Percentiles rank a stretch among this genome's conserved stretches.
phyloP scores from a whole-genome alignment of 2,888 invertebrate genomes.

The Apantesis nais region DNA sequence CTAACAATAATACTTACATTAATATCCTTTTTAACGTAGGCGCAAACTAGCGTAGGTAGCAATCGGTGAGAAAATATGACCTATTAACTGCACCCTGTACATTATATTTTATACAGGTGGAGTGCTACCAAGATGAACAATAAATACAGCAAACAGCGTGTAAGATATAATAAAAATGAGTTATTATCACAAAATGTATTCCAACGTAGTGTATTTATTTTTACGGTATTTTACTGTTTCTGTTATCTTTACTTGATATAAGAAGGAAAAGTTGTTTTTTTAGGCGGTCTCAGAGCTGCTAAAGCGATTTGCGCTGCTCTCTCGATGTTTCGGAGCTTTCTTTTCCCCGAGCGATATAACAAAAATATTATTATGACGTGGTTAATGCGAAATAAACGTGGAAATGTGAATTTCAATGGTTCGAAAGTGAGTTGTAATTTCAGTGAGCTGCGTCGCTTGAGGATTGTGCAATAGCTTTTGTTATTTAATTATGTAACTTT shows the following conservation, averaged over 20 bases:
- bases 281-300: conserved; percentile 51
- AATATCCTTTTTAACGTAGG: conserved; percentile 46
- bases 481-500: conserved; percentile 7
- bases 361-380: conserved; percentile 51
- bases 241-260: conserved; percentile 65
- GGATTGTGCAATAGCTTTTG: conserved; percentile 30
- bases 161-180: conserved; percentile 84
- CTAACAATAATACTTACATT: conserved; percentile 49
- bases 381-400: conserved; percentile 42
- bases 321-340: conserved; percentile 43
- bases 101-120: conserved; percentile 77
- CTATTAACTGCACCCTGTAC: conserved; percentile 73
- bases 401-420: conserved; percentile 40
- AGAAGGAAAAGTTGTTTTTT: conserved; percentile 62
- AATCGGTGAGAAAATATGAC: conserved; percentile 66
- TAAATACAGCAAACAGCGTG: conserved; percentile 82
- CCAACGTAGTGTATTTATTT: conserved; percentile 71
- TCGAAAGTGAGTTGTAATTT: conserved; percentile 33
- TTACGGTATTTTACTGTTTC: conserved; percentile 62
- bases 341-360: conserved; percentile 42
- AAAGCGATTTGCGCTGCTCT: conserved; percentile 57
- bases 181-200: conserved; percentile 81
- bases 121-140: conserved; percentile 77
- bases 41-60: conserved; percentile 49
- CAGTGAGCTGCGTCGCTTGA: conserved; percentile 19